Conservation (phyloP, 2,888 invertebrate species). For the Orchesella flavescens region DNA sequence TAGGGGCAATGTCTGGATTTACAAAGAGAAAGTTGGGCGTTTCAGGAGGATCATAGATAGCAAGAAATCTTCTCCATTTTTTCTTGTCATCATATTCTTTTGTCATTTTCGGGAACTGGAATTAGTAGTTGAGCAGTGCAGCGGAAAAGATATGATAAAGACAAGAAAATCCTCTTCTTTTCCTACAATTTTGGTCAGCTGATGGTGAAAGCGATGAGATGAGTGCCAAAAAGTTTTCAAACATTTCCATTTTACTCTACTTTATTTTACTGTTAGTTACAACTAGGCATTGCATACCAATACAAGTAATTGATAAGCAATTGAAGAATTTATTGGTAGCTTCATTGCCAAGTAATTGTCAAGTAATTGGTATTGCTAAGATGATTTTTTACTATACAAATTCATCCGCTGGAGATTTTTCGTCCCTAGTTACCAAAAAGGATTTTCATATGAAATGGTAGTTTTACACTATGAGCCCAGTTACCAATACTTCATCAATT, state of each 20-base stretch:
- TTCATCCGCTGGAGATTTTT: too few relatives aligned
- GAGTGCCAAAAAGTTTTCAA: constrained; percentile 6
- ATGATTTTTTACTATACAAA: too few relatives aligned
- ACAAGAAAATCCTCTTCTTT: background rate
- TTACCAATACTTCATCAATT: too few relatives aligned
- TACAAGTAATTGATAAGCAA: too few relatives aligned
- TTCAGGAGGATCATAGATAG: background rate
- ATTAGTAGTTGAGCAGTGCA: constrained; percentile 5
- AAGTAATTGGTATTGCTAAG: too few relatives aligned
- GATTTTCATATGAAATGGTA: too few relatives aligned
- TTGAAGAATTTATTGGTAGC: too few relatives aligned
- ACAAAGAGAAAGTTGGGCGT: constrained; percentile 1
- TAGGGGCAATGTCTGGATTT: background rate
- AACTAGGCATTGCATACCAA: too few relatives aligned
- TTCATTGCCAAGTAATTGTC: too few relatives aligned
- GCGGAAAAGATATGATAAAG: background rate
- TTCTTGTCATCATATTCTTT: constrained; percentile 5
- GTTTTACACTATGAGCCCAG: too few relatives aligned
- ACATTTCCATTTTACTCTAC: background rate
- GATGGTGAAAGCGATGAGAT: background rate
- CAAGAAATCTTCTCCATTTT: background rate
- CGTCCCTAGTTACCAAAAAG: too few relatives aligned
- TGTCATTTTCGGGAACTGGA: background rate
- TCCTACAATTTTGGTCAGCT: background rate
- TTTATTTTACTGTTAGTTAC: too few relatives aligned